Evolutionary conservation across 2,888 invertebrate genomes (phyloP), one percentile per base, ranked within the genome.

Genomic region (Amiota minor): DNA sequence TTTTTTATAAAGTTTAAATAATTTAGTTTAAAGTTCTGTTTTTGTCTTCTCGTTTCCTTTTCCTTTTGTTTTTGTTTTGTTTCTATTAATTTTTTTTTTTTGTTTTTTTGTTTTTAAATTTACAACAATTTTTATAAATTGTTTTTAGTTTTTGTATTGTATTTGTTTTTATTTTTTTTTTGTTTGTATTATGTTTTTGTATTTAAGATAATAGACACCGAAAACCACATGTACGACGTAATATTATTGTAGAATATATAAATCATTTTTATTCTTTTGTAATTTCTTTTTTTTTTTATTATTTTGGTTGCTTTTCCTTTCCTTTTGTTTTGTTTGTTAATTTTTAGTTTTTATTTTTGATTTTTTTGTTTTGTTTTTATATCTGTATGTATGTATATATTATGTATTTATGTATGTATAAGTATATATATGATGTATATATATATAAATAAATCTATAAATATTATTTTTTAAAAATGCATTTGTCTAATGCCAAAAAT

Each of bases 141-240:
- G n/a, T 56, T 12, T n/a, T 50, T 3, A 1, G 4, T n/a, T n/a
- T 50, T n/a, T n/a, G 12, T n/a, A 50, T 50, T 50, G 4, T 50
- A n/a, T n/a, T 12, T 50, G 53, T 3, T 81, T 77, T 78, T 78
- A 76, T 78, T 78, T 78, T 80, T 71, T 72, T 74, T 76, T 75
- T 73, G 75, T 35, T 6, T 35, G 2, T 35, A 23, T 23, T 23
- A 2, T 23, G 1, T 23, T 23, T 75, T 77, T 71, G 49, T 76
- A 72, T 73, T 64, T 65, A 18, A 77, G 78, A 72, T 81, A 79
- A 81, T 84, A 84, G 84, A 84, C 84, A 84, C 84, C 82, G 79
- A 84, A 83, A 87, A 86, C 86, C 86, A 87, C 87, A 83, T 84
- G 76, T 81, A 85, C 80, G 74, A 74, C 71, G 78, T 77, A 78